Evolutionary conservation across 2,888 invertebrate species (phyloP).

Genomic region (Prosopocoilus inquinatus): DNA sequence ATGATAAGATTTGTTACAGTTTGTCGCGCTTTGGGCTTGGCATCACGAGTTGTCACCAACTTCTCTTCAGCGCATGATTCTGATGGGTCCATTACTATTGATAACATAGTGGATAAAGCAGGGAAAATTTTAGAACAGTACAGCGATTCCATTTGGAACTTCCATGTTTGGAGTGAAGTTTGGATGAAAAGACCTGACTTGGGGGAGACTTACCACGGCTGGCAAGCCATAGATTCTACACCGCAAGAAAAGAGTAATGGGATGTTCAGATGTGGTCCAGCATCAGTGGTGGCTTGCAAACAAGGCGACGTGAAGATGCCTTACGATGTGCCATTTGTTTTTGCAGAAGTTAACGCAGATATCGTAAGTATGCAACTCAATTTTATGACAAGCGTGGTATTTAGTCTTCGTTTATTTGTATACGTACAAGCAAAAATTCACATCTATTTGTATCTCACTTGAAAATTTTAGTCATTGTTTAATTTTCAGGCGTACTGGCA

Average conservation of each 20-base stretch:
- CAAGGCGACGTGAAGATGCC: constrained; percentile 77
- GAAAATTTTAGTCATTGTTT: background rate
- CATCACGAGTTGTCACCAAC: constrained; percentile 77
- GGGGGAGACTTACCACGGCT: constrained; percentile 74
- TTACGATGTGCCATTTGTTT: constrained; percentile 82
- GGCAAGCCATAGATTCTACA: constrained; percentile 92
- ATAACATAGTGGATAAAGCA: constrained; percentile 70
- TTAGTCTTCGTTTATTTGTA: background rate
- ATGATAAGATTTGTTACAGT: constrained; percentile 55
- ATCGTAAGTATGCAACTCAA: constrained; percentile 53
- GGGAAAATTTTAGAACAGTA: constrained; percentile 13
- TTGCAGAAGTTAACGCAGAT: constrained; percentile 92
- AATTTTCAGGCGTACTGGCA: constrained; percentile 69
- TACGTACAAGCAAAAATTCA: too few relatives aligned
- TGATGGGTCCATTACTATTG: constrained; percentile 80
- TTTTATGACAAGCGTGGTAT: background rate
- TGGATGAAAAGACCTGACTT: constrained; percentile 55
- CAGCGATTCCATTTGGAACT: constrained; percentile 56
- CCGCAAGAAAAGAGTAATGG: constrained; percentile 84
- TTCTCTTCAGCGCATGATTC: constrained; percentile 87
- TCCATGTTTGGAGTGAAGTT: constrained; percentile 57
- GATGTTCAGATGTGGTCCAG: constrained; percentile 83
- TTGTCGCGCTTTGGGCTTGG: constrained; percentile 79
- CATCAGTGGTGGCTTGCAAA: constrained; percentile 78
- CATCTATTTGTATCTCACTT: background rate